Conservation (phyloP, 2,888 invertebrate genomes). For the Thalpophila matura region DNA sequence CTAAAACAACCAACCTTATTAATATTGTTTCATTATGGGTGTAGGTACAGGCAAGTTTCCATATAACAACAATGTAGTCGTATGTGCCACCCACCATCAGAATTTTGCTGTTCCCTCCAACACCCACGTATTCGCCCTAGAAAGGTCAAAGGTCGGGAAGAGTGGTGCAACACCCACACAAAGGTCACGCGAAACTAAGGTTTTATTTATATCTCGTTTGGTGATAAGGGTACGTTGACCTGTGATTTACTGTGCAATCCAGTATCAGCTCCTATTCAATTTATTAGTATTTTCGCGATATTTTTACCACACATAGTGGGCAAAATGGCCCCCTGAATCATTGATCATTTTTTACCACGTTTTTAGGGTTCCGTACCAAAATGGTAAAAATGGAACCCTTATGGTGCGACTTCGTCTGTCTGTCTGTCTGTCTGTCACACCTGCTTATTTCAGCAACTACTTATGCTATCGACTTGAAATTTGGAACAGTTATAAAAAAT, state of each 20-base stretch:
- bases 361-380: too few relatives aligned
- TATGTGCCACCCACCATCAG: conserved; percentile 25
- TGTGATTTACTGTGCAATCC: conserved; percentile 23
- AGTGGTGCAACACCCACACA: conserved; percentile 45
- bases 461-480: too few relatives aligned
- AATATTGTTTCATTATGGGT: too few relatives aligned
- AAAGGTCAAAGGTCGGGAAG: conserved; percentile 55
- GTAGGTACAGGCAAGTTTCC: conserved; percentile 21
- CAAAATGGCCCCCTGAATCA: too few relatives aligned
- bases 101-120: conserved; percentile 38
- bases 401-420: too few relatives aligned
- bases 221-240: conserved; percentile 45
- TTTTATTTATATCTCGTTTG: conserved; percentile 56
- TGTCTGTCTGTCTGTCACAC: too few relatives aligned
- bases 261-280: conserved; percentile 5
- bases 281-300: not conserved
- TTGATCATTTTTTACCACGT: too few relatives aligned
- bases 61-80: conserved; percentile 16
- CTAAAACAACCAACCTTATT: not conserved
- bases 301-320: too few relatives aligned
- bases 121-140: conserved; percentile 41
- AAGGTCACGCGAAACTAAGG: conserved; percentile 56
- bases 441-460: too few relatives aligned
- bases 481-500: too few relatives aligned
- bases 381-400: too few relatives aligned